These are phyloP conservation scores for Ochotona princeps DNA, from an alignment of 2,113 vertebrate species.

Conservation along the genomic window DNA sequence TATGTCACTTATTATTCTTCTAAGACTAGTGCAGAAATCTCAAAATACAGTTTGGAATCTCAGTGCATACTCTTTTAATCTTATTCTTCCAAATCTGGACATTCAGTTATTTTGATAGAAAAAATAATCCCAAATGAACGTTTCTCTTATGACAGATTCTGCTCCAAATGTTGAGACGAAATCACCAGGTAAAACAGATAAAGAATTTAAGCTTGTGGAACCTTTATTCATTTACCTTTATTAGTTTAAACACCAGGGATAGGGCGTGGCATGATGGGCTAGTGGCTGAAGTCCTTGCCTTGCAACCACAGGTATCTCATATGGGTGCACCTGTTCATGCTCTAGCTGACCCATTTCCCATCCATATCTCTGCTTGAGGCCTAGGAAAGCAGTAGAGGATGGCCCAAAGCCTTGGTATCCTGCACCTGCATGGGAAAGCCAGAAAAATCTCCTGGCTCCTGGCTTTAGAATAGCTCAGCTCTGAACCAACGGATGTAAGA, in stretches of 20 bases:
- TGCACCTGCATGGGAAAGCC: too few species aligned
- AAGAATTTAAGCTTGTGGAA: background rate
- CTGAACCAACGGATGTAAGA: too few species aligned
- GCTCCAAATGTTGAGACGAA: background rate
- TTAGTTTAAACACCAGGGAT: background rate
- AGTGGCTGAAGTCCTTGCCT: too few species aligned
- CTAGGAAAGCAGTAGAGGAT: too few species aligned
- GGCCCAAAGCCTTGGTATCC: too few species aligned
- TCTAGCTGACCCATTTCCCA: too few species aligned
- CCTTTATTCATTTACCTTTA: background rate
- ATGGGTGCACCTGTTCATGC: too few species aligned
- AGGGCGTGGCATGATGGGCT: background rate
- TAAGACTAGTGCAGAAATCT: slow-evolving; percentile 4
- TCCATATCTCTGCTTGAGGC: too few species aligned
- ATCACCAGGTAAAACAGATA: background rate
- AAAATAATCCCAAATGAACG: slow-evolving; percentile 31
- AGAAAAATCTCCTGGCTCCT: too few species aligned
- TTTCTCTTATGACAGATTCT: background rate
- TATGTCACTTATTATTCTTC: too few species aligned
- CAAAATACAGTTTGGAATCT: background rate
- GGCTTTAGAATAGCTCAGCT: too few species aligned
- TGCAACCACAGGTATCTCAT: too few species aligned
- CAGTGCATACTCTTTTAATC: background rate
- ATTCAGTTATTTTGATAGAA: slow-evolving; percentile 29
- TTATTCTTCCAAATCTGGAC: background rate